Evolutionary conservation across 2,888 invertebrate species (phyloP).

Genomic region (Melipona beecheii): DNA sequence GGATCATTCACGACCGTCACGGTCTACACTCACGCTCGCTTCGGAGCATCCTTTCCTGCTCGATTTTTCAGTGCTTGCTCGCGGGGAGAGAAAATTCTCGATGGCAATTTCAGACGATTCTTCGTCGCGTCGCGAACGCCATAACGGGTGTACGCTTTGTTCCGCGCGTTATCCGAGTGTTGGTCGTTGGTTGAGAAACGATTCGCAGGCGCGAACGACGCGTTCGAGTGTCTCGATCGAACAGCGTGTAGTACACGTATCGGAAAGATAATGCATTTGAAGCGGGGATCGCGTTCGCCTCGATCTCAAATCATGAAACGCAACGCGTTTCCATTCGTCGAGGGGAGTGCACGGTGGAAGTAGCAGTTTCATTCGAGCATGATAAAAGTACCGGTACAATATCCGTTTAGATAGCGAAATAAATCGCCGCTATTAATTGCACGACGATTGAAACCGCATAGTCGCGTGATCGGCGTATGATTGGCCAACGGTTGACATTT

Average conservation of each 20-base stretch:
- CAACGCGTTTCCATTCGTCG: constrained; percentile 24
- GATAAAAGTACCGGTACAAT: constrained; percentile 35
- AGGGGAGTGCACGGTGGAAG: constrained; percentile 34
- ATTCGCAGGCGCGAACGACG: constrained; percentile 22
- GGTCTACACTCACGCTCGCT: background rate
- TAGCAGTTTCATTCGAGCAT: constrained; percentile 42
- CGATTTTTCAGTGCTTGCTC: constrained; percentile 12
- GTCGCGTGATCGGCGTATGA: background rate
- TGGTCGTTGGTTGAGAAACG: background rate
- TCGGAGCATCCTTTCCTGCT: background rate
- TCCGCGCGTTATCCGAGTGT: constrained; percentile 1
- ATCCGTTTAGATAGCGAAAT: constrained; percentile 22
- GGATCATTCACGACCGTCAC: constrained; percentile 1
- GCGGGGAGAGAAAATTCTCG: background rate
- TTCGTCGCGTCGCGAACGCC: background rate
- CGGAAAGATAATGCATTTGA: constrained; percentile 36
- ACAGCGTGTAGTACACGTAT: constrained; percentile 19
- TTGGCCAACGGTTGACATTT: background rate
- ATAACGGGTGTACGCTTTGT: background rate
- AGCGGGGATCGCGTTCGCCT: constrained; percentile 15
- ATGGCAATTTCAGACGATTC: background rate
- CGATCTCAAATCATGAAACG: constrained; percentile 36
- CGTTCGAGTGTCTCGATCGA: constrained; percentile 1
- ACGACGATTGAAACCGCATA: constrained; percentile 25
- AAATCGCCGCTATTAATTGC: constrained; percentile 13